Percentiles rank a stretch among this genome's conserved stretches.
Conservation (phyloP, 2,113 vertebrate species). For the Phylloscopus trochilus region DNA sequence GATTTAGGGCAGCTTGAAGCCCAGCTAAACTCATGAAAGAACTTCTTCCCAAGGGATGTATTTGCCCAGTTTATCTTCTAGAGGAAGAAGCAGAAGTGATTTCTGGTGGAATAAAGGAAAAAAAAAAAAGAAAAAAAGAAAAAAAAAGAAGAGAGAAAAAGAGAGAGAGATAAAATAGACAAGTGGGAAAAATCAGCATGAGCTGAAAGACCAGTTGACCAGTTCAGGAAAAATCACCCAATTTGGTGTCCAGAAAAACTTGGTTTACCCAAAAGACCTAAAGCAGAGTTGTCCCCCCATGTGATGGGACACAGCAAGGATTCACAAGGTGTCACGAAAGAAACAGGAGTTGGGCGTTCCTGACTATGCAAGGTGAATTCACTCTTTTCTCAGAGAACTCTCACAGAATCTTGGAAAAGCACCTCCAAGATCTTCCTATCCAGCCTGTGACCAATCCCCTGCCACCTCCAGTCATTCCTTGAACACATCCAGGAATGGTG, state of each 20-base stretch:
- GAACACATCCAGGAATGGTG: background rate
- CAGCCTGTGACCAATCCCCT: fast-evolving
- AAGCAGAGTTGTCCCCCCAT: background rate
- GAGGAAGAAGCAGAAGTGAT: background rate
- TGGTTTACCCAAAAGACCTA: background rate
- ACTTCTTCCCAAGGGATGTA: background rate
- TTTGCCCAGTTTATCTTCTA: background rate
- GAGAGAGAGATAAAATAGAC: background rate
- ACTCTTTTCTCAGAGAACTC: background rate
- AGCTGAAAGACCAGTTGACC: background rate
- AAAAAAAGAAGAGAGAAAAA: background rate
- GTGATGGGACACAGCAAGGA: background rate
- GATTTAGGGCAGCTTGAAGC: background rate
- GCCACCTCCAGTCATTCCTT: fast-evolving
- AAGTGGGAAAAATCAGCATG: background rate
- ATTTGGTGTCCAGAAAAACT: background rate
- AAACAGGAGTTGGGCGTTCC: background rate
- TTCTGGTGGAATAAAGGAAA: background rate
- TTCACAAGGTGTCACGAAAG: background rate
- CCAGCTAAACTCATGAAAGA: background rate
- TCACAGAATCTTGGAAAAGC: background rate
- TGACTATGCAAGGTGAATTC: background rate
- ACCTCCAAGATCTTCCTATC: background rate
- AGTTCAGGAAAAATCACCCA: background rate
- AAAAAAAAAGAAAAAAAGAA: background rate